Evolutionary conservation across 1,140 invertebrate genomes (phyloP).

Genomic region (Formica exsecta): DNA sequence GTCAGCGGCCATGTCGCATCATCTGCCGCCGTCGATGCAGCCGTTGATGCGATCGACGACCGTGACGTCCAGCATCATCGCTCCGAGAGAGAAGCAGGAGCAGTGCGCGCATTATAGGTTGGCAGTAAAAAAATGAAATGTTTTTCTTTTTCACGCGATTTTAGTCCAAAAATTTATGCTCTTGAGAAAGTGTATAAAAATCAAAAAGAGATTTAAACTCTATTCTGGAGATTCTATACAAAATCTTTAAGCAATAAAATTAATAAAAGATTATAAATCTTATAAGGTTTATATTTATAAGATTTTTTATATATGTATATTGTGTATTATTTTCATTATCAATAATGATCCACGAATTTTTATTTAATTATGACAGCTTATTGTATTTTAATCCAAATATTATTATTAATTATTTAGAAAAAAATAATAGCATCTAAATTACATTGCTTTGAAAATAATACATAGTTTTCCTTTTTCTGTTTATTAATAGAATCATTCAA

Average conservation of each 20-base stretch:
- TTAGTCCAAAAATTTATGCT: too few relatives aligned
- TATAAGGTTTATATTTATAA: not conserved
- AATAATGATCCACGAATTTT: not conserved
- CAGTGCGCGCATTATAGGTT: slow-evolving; percentile 64
- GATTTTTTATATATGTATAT: not conserved
- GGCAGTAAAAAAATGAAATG: slow-evolving; percentile 20
- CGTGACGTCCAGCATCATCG: slow-evolving; percentile 71
- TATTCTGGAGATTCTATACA: not conserved
- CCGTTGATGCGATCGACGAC: slow-evolving; percentile 59
- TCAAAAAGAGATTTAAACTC: too few relatives aligned
- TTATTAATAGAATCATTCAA: too few relatives aligned
- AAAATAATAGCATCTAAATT: not conserved
- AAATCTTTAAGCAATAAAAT: not conserved
- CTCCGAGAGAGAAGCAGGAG: slow-evolving; percentile 65
- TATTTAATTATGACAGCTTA: not conserved
- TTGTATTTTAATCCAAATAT: not conserved
- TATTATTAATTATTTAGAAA: not conserved
- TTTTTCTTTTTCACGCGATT: too few relatives aligned
- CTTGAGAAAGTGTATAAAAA: too few relatives aligned
- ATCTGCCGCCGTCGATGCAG: slow-evolving; percentile 71
- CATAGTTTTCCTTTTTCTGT: too few relatives aligned
- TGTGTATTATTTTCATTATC: too few relatives aligned
- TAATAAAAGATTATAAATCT: not conserved
- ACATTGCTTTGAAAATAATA: not conserved
- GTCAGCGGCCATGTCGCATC: slow-evolving; percentile 75